Evolutionary conservation across 2,888 invertebrate species (phyloP), one percentile per base, ranked within the genome.

Genomic region (Leuctra nigra): DNA sequence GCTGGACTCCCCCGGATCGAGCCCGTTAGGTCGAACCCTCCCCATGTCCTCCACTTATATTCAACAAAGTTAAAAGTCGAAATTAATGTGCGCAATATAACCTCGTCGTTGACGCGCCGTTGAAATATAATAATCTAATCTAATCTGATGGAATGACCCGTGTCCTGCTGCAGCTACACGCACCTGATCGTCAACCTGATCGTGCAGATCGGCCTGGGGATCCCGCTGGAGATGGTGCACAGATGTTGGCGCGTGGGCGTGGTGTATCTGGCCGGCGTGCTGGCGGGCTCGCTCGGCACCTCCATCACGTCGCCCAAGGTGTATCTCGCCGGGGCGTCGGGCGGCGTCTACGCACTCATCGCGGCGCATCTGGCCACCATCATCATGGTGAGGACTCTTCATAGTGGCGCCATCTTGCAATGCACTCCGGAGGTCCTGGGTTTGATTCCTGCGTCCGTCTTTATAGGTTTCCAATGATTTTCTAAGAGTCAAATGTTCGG

Each of bases 151-250:
- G 11, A 7, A 29, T 29, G 6, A 7, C 29, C 11, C 11, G 29
- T 29, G 7, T 29, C 29, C 61, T 53, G 57, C 68, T 22, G 1
- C 76, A 91, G 91, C 52, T 81, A 84, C 50, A 82, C 88, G 68
- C 98, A 99, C 71, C 77, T 98, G 35, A 75, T 91, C 61, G 91
- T 93, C 67, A 98, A 99, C 72, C 76, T 96, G 20, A 73, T 93
- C 54, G 91, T 96, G 60, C 97, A 98, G 72, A 76, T 98, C 58
- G 79, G 96, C 70, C 79, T 99, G 57, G 98, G 98, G 0, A 82
- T 96, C 9, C 95, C 97, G 0, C 73, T 99, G 59, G 98, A 99
- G 74, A 86, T 98, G 84, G 96, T 97, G 1, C 97, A 98, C 72
- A 84, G 87, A 63, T 93, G 92, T 86, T 94, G 94, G 93, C 78